Evolutionary conservation across 2,888 invertebrate genomes (phyloP), one percentile per base, ranked within the genome.

Genomic region (Strigamia crassipes): DNA sequence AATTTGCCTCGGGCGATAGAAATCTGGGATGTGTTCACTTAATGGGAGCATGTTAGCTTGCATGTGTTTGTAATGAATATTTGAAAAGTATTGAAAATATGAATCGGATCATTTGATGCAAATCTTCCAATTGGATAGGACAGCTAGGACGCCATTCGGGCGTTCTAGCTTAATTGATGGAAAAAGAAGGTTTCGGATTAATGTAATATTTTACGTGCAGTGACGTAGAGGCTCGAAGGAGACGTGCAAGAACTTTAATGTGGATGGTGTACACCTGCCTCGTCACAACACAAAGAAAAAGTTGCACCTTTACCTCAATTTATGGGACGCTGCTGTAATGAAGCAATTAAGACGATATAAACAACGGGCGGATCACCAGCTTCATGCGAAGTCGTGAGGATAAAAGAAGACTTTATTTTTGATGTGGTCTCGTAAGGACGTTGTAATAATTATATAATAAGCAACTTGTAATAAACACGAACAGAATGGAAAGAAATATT

Each of bases 21-120:
- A 66, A 66, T 66, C 61, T 66, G 61, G 61, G 61, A 66, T 66
- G 61, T 66, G 61, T 66, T 66, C 61, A 66, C 61, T 66, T 66
- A 66, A 66, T 66, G 61, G 61, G 61, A 66, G 61, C 61, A 66
- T 66, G 61, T 66, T 66, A 66, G 61, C 61, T 66, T 66, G 61
- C 61, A 66, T 66, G 61, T 66, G 61, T 66, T 66, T 21, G 61
- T 66, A 66, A 66, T 66, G 61, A 66, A 66, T 66, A 66, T 66
- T 66, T 66, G 61, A 66, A 66, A 66, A 66, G 61, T 66, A 66
- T 66, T 66, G 61, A 66, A 66, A 66, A 66, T 66, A 66, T 66
- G 61, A 66, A 66, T 66, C 61, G 61, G 61, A 66, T 66, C 21
- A 21, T 18, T 66, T 66, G 61, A 66, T 66, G 61, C 23, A 66